phyloP scores from a whole-genome alignment of 2,888 invertebrate species.

The Sinopyrophorus schimmeli region DNA sequence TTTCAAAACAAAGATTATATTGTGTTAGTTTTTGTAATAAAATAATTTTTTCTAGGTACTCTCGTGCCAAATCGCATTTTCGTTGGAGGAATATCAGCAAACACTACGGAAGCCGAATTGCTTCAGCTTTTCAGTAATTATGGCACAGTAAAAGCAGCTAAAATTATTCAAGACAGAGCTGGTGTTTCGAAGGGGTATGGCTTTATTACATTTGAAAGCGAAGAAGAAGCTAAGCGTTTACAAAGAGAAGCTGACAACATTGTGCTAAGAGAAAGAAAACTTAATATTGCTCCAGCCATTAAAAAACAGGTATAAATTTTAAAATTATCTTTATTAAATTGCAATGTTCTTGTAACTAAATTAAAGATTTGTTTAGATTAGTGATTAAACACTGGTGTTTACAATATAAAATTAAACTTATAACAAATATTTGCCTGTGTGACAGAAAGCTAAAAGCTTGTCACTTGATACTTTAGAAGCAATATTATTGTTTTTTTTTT shows the following conservation, averaged over 20 bases:
- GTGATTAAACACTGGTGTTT: too few species aligned
- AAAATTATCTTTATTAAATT: too few species aligned
- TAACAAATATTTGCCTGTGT: too few species aligned
- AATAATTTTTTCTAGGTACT: constrained; percentile 60
- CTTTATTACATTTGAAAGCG: constrained; percentile 83
- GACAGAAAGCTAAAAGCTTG: too few species aligned
- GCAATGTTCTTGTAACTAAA: too few species aligned
- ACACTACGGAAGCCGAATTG: constrained; percentile 90
- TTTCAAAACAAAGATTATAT: neutral
- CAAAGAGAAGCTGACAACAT: constrained; percentile 77
- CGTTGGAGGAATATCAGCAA: constrained; percentile 93
- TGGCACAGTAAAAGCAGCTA: constrained; percentile 87
- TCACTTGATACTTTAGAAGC: neutral
- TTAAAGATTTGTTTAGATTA: too few species aligned
- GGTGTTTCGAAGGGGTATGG: constrained; percentile 94
- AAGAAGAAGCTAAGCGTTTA: constrained; percentile 79
- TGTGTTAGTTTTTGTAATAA: neutral
- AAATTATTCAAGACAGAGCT: constrained; percentile 93
- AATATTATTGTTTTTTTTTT: constrained; percentile 13
- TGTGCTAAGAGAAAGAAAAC: constrained; percentile 75
- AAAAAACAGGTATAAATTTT: constrained; percentile 66
- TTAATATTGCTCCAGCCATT: constrained; percentile 86
- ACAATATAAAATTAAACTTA: too few species aligned
- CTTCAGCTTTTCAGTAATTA: constrained; percentile 89
- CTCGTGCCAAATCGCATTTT: constrained; percentile 94